phyloP scores from a whole-genome alignment of 1,140 invertebrate genomes.

The Panulirus ornatus region DNA sequence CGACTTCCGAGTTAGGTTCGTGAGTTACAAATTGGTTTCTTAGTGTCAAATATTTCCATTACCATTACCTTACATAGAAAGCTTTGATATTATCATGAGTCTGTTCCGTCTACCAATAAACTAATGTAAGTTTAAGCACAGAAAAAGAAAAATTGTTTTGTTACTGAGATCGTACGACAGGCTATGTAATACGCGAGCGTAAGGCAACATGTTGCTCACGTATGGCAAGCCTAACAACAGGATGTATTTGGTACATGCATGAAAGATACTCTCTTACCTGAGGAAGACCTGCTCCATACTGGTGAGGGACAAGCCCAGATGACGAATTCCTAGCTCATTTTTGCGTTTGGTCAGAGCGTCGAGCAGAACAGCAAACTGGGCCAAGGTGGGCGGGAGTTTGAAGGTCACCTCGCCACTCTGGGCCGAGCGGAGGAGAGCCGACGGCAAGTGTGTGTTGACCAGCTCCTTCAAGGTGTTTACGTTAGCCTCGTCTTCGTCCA shows the following conservation, averaged over 20 bases:
- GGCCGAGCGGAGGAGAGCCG: constrained; percentile 24
- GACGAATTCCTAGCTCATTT: constrained; percentile 77
- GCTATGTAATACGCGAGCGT: too few species aligned
- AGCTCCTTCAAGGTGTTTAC: constrained; percentile 2
- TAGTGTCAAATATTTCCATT: too few species aligned
- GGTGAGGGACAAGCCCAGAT: constrained; percentile 80
- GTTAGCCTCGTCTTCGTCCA: constrained; percentile 31
- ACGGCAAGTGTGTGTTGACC: constrained; percentile 28
- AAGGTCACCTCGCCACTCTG: constrained; percentile 51
- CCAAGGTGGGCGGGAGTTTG: constrained; percentile 50
- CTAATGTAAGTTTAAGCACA: too few species aligned
- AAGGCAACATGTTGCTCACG: not conserved
- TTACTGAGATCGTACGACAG: too few species aligned
- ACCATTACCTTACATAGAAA: too few species aligned
- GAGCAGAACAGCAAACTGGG: constrained; percentile 51
- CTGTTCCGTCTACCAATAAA: too few species aligned
- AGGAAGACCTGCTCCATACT: constrained; percentile 82
- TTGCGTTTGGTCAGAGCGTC: constrained; percentile 49
- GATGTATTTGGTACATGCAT: too few species aligned
- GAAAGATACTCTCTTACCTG: constrained; percentile 76
- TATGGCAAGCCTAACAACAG: too few species aligned
- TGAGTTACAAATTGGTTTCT: too few species aligned
- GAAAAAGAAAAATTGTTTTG: too few species aligned
- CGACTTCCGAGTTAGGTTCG: too few species aligned
- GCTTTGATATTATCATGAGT: too few species aligned